Conservation (phyloP, 1,140 invertebrate genomes). For the Euura saliciscinereae region DNA sequence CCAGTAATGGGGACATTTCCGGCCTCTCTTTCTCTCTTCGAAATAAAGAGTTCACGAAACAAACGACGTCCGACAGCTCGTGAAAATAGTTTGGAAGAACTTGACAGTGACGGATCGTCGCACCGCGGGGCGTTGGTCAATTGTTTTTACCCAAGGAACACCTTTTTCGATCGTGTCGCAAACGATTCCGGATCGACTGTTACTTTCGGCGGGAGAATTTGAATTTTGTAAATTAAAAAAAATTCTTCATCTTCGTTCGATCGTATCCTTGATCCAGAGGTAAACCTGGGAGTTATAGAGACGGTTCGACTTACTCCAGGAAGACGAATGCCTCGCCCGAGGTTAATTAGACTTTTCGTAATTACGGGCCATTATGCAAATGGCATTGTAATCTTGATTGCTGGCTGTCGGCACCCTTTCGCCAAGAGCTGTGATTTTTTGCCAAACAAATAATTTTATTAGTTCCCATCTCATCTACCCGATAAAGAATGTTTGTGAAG, state of each 20-base stretch:
- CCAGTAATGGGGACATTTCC: not conserved
- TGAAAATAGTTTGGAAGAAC: not conserved
- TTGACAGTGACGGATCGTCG: not conserved
- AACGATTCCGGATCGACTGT: no score
- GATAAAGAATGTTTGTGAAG: no score
- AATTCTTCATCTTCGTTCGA: not conserved
- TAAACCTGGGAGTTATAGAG: not conserved
- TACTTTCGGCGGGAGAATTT: no score
- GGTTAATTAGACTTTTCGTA: slow-evolving; percentile 7
- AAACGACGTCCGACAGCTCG: slow-evolving; percentile 6
- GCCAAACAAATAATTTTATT: no score
- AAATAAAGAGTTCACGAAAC: slow-evolving; percentile 6
- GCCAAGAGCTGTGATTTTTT: not conserved
- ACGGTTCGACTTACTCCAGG: not conserved
- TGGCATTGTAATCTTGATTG: not conserved
- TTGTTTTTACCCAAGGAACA: not conserved
- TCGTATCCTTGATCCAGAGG: not conserved
- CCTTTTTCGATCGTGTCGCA: no score
- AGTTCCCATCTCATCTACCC: no score
- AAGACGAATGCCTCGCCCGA: not conserved
- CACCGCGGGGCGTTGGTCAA: not conserved
- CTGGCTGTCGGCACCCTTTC: not conserved
- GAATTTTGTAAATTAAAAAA: not conserved
- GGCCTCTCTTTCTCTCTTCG: not conserved
- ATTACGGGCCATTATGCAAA: not conserved